Evolutionary conservation across 2,113 vertebrate genomes (phyloP).

Genomic region (Anseranas semipalmata): DNA sequence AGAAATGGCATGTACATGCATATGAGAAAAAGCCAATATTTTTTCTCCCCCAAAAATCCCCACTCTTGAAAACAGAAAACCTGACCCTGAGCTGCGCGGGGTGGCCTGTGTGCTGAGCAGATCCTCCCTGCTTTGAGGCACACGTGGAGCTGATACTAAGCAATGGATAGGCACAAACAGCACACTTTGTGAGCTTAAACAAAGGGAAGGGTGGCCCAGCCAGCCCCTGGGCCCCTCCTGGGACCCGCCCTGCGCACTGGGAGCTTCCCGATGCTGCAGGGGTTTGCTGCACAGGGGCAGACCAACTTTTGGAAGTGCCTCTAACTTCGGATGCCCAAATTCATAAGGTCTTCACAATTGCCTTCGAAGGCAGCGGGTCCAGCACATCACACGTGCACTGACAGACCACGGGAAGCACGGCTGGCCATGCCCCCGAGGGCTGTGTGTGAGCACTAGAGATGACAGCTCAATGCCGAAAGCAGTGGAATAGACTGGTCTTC

Average conservation of each 20-base stretch:
- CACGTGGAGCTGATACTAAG: conserved; percentile 33
- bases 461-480: background rate
- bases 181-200: conserved; percentile 7
- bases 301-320: background rate
- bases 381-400: background rate
- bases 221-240: background rate
- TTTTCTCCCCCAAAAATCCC: accelerated
- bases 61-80: background rate
- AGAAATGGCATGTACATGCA: background rate
- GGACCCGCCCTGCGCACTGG: background rate
- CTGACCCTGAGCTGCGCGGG: background rate
- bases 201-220: background rate
- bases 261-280: background rate
- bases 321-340: background rate
- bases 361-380: background rate
- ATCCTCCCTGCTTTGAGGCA: conserved; percentile 33
- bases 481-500: background rate
- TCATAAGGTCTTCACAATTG: background rate
- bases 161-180: conserved; percentile 27
- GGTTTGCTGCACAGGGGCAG: background rate
- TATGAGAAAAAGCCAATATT: background rate
- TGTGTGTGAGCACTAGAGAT: background rate
- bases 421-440: background rate
- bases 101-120: background rate
- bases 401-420: background rate